These are phyloP conservation scores for Acrocephalus kingi DNA, from an alignment of 2,113 vertebrate genomes.

Conservation along the genomic window DNA sequence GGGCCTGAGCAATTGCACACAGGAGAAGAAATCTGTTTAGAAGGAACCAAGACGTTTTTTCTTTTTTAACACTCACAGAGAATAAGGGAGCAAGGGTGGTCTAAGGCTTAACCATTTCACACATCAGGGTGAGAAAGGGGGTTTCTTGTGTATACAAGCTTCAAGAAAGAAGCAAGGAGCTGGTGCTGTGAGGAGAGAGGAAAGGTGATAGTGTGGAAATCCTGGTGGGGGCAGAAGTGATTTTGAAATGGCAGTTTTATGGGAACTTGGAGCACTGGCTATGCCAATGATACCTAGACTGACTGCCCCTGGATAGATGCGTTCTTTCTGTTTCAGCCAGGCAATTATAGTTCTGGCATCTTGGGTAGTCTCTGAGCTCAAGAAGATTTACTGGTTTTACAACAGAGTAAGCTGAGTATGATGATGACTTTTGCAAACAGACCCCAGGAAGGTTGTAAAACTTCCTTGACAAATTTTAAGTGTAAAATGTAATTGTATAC, in stretches of 20 bases:
- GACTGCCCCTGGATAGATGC: background rate
- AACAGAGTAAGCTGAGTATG: background rate
- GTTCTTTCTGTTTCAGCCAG: background rate
- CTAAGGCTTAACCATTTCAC: background rate
- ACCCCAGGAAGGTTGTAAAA: background rate
- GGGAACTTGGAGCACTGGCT: background rate
- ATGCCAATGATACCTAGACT: background rate
- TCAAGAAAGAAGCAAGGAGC: background rate
- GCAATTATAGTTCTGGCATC: background rate
- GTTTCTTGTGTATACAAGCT: background rate
- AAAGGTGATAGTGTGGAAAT: background rate
- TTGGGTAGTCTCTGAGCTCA: background rate
- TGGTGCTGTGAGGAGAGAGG: background rate
- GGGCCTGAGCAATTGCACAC: background rate
- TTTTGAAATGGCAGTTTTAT: background rate
- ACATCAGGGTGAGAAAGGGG: background rate
- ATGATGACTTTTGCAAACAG: background rate
- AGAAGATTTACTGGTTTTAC: background rate
- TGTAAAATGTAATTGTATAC: background rate
- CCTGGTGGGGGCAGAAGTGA: background rate
- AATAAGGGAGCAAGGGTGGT: background rate
- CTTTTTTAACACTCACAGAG: background rate
- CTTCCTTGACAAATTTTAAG: background rate
- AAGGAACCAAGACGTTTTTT: background rate
- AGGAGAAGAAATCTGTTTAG: background rate